Evolutionary conservation across 2,888 invertebrate genomes (phyloP).

Genomic region (Pteria penguin): DNA sequence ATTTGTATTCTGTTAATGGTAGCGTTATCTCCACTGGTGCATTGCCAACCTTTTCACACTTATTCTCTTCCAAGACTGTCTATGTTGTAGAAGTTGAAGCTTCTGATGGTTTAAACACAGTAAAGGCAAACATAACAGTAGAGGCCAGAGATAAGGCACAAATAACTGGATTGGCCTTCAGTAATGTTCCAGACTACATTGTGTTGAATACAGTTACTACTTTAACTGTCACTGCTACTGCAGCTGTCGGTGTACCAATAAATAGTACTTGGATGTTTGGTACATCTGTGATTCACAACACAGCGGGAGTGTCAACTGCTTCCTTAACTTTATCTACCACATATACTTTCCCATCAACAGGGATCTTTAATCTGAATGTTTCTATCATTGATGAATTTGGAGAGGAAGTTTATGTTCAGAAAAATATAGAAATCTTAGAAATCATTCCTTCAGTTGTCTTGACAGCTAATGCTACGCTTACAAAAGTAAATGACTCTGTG

Average conservation of each 20-base stretch:
- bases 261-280: constrained; percentile 36
- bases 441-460: constrained; percentile 10
- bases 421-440: constrained; percentile 24
- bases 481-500: constrained; percentile 9
- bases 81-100: constrained; percentile 38
- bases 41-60: constrained; percentile 21
- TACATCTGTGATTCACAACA: constrained; percentile 22
- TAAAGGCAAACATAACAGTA: constrained; percentile 32
- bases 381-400: constrained; percentile 38
- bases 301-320: constrained; percentile 29
- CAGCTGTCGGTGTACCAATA: constrained; percentile 27
- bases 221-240: constrained; percentile 29
- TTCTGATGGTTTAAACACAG: constrained; percentile 33
- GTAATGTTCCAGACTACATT: constrained; percentile 2
- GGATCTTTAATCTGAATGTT: constrained; percentile 42
- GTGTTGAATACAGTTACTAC: background rate
- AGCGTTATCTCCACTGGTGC: background rate
- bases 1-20: constrained; percentile 28
- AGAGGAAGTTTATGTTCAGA: background rate
- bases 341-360: constrained; percentile 48
- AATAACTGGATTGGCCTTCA: constrained; percentile 12
- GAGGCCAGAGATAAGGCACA: constrained; percentile 37
- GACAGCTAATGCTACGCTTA: background rate
- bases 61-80: constrained; percentile 25
- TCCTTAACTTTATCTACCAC: constrained; percentile 26